These are phyloP conservation scores for Xestia ashworthii DNA, from an alignment of 2,888 invertebrate species.

Conservation along the genomic window DNA sequence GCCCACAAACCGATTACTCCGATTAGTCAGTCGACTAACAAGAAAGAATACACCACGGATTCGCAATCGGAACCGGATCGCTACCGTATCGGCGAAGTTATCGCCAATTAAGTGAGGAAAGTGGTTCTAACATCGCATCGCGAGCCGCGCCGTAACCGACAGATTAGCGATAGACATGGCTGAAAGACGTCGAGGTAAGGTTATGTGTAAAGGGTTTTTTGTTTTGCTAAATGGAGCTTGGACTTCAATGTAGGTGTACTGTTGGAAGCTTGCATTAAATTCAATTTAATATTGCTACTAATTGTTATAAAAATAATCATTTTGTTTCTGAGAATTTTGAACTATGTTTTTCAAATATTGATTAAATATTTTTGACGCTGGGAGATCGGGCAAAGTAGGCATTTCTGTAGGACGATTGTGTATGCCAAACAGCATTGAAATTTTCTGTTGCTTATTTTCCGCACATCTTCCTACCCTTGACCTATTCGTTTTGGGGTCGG, in stretches of 20 bases:
- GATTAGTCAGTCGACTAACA: constrained; percentile 68
- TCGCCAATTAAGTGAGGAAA: constrained; percentile 75
- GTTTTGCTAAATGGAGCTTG: background rate
- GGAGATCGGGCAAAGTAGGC: background rate
- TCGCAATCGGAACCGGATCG: constrained; percentile 70
- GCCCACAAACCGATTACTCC: constrained; percentile 59
- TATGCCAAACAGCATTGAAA: background rate
- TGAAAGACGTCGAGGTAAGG: constrained; percentile 25
- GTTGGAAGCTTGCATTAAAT: too few relatives aligned
- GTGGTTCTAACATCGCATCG: constrained; percentile 60
- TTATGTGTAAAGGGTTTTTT: constrained; percentile 22
- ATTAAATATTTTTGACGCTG: background rate
- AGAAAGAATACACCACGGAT: constrained; percentile 71
- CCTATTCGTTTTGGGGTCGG: too few relatives aligned
- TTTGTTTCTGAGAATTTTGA: background rate
- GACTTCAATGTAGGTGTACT: background rate
- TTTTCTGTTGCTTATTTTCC: background rate
- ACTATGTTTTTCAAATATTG: background rate
- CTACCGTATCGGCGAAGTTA: constrained; percentile 71
- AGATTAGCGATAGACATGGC: constrained; percentile 53
- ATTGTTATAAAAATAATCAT: too few relatives aligned
- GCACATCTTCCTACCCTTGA: too few relatives aligned
- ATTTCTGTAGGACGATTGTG: background rate
- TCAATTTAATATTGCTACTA: too few relatives aligned
- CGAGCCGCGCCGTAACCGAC: constrained; percentile 43